Base-by-base conservation (phyloP, 2,888 invertebrate species). In the Caenorhabditis sp. region DNA sequence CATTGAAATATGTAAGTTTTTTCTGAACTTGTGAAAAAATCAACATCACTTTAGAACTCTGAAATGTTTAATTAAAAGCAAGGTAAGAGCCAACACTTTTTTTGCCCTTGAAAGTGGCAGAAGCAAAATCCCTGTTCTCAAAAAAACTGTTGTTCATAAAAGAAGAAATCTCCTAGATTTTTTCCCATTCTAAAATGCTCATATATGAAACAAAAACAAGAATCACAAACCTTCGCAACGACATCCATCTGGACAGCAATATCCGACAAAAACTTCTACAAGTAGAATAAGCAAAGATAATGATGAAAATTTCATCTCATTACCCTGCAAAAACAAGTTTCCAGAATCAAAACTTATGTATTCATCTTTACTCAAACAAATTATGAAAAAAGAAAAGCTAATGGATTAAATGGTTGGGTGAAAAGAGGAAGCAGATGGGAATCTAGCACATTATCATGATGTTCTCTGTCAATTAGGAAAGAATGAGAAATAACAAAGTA, bases 211-310 rank as follows among this genome's bases (percentile, higher is more conserved):
- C 17, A 14, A 10, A 26, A 57, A 26, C 3, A 17, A 8, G 36
- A 31, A n/a, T 14, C 27, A 26, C 36, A 14, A 31, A 58, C 58
- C 58, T 58, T 58, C 24, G 37, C 58, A 58, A 12, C 37, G 36
- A 37, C 58, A 58, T 3, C 58, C 58, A 58, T 58, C 58, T 37
- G 58, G 58, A 23, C 58, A 57, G n/a, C 23, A 53, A 53, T 23
- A 6, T 6, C 23, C 53, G 1, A 53, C 8, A 24, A 21, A 24
- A 24, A 53, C 21, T 23, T 53, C 10, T 19, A 53, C 8, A 24
- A 21, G 5, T 1, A 53, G n/a, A 14, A 24, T 3, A 3, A 24
- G 21, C n/a, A 21, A 3, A 21, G 10, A 19, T 3, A 53, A 53
- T 53, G 23, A 6, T 10, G 24, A 53, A 53, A 53, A 24, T 8